Base-by-base conservation (phyloP, 2,888 invertebrate genomes). In the Dynastes hyllus region DNA sequence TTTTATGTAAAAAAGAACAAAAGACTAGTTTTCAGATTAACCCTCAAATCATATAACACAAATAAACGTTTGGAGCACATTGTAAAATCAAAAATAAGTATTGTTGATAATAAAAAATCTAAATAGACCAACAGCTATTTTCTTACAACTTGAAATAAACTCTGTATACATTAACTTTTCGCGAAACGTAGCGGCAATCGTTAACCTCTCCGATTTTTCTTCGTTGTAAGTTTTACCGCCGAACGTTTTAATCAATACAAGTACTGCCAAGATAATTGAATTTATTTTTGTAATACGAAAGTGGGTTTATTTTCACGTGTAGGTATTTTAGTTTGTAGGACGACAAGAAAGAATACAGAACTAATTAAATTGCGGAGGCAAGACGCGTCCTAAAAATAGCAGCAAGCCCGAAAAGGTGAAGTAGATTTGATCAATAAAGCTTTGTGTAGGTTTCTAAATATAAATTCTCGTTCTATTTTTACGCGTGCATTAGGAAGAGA, bases 401-500 rank as follows among this genome's bases (percentile, higher is more conserved):
- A 45, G 27, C 73, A 27, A 75, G 73, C 73, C 45, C 73, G 73
- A 75, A 75, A 75, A 75, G 73, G 73, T 75, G 73, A 75, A 75
- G 73, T 75, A 75, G 73, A 50, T 61, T 61, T 75, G 73, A 75
- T 75, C 73, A 75, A 75, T 75, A 75, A 45, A 75, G 73, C 73
- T 75, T 75, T 75, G 73, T 75, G 73, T 75, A 45, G 73, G 73
- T 61, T 75, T 61, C 73, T 75, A 75, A 75, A 75, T 61, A 75
- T 75, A 75, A 45, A 40, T 16, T 50, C 32, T 13, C 73, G 73
- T 45, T 75, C 73, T 75, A 75, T 75, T 29, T 75, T 75, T 75
- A 75, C 8, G 37, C 22, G 45, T 32, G 73, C 63, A 75, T 75
- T 75, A 75, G 73, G 73, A 75, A 75, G 61, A 61, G 61, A 61